These are phyloP conservation scores for Gobio occitaniae DNA, from an alignment of 2,797 vertebrate genomes.

Conservation along the genomic window DNA sequence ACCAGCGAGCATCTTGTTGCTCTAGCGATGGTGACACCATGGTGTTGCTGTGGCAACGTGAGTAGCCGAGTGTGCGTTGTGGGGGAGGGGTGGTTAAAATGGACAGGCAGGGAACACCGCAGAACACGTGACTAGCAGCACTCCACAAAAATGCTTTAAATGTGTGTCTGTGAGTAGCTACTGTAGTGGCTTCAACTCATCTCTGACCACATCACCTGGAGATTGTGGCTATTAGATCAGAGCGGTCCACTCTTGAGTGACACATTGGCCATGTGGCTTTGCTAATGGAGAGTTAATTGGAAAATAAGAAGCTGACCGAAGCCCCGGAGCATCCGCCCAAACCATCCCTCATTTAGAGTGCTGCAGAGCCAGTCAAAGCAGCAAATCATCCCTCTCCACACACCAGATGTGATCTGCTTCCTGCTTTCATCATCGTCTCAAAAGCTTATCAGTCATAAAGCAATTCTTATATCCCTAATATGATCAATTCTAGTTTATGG, in stretches of 20 bases:
- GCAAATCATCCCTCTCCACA: slow-evolving; percentile 40
- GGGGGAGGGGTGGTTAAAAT: slow-evolving; percentile 28
- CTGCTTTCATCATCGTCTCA: slow-evolving; percentile 44
- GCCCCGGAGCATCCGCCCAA: slow-evolving; percentile 62
- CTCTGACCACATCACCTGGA: slow-evolving; percentile 42
- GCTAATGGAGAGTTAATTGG: slow-evolving; percentile 78
- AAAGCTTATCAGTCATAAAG: slow-evolving; percentile 33
- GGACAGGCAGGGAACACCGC: slow-evolving; percentile 29
- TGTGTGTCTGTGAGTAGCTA: slow-evolving; percentile 23
- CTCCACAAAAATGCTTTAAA: slow-evolving; percentile 23
- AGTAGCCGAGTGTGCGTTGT: slow-evolving; percentile 64
- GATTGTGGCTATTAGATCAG: slow-evolving; percentile 43
- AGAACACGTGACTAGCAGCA: slow-evolving; percentile 47
- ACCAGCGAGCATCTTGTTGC: slow-evolving; percentile 47
- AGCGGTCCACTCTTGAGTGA: slow-evolving; percentile 38
- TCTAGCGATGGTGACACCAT: slow-evolving; percentile 62
- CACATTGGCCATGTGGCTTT: slow-evolving; percentile 61
- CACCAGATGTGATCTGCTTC: slow-evolving; percentile 46
- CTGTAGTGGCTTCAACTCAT: slow-evolving; percentile 27
- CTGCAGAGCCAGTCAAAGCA: slow-evolving; percentile 25
- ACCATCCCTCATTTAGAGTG: slow-evolving; percentile 63
- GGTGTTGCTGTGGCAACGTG: slow-evolving; percentile 71
- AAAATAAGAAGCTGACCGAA: slow-evolving; percentile 68
- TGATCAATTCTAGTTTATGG: slow-evolving; percentile 10
- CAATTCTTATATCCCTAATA: slow-evolving; percentile 25